These are phyloP conservation scores for Pararge aegeria DNA, from an alignment of 1,140 invertebrate species.

Conservation along the genomic window DNA sequence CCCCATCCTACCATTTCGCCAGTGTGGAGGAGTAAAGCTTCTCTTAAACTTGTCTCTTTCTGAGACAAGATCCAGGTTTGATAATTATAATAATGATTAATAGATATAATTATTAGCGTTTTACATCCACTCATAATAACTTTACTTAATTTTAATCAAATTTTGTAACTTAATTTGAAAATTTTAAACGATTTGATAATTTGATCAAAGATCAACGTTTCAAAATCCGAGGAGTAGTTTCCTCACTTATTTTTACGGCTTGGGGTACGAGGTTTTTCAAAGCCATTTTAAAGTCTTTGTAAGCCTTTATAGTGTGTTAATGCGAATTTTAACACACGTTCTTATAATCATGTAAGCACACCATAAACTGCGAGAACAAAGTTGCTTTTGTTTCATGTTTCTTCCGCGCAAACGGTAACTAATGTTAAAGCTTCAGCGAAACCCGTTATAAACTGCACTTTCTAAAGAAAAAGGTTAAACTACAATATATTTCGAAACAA, in stretches of 20 bases:
- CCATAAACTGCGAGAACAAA: slow-evolving; percentile 9
- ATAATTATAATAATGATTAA: no score
- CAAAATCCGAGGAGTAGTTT: background rate
- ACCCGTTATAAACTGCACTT: slow-evolving; percentile 22
- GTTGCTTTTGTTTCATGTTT: slow-evolving; percentile 18
- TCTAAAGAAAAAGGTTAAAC: slow-evolving; percentile 23
- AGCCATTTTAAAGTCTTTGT: background rate
- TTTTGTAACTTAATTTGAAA: no score
- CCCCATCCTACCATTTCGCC: no score
- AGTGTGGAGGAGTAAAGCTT: no score
- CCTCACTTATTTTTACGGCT: background rate
- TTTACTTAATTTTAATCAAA: no score
- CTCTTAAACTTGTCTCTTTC: no score
- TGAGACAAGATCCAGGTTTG: no score
- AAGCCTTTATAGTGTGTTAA: slow-evolving; percentile 1
- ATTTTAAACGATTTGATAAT: no score
- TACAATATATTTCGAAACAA: slow-evolving; percentile 22
- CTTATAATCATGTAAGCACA: slow-evolving; percentile 5
- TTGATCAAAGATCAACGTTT: no score
- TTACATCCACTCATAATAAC: no score
- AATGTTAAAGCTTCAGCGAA: slow-evolving; percentile 27
- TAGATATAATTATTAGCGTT: no score
- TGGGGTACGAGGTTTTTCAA: no score
- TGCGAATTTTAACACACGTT: slow-evolving; percentile 1
- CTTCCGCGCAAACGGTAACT: slow-evolving; percentile 24